Conservation (phyloP, 2,797 vertebrate species). For the Chelon auratus region DNA sequence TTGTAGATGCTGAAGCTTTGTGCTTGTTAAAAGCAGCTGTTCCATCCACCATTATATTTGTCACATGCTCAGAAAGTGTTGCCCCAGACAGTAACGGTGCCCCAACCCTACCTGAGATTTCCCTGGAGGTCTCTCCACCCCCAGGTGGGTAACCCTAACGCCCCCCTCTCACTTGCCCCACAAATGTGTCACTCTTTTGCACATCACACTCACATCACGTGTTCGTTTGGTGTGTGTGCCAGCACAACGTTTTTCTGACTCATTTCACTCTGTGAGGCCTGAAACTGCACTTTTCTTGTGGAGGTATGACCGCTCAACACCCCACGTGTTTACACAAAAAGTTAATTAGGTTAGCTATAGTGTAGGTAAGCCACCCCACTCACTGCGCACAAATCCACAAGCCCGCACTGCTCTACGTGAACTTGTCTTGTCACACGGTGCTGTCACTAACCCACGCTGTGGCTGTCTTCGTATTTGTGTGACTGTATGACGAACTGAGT, state of each 20-base stretch:
- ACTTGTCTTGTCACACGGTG: slow-evolving; percentile 48
- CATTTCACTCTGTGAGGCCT: slow-evolving; percentile 62
- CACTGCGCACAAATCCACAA: slow-evolving; percentile 40
- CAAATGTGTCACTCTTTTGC: slow-evolving; percentile 54
- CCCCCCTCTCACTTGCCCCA: background rate
- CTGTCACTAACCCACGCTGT: slow-evolving; percentile 43
- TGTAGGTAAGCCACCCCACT: slow-evolving; percentile 21
- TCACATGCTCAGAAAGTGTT: slow-evolving; percentile 86
- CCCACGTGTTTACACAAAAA: slow-evolving; percentile 12
- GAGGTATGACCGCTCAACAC: slow-evolving; percentile 53
- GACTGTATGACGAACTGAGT: slow-evolving; percentile 43
- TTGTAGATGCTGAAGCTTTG: slow-evolving; percentile 72
- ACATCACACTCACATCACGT: slow-evolving; percentile 76
- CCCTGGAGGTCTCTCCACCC: slow-evolving; percentile 83
- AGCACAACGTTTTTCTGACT: slow-evolving; percentile 52
- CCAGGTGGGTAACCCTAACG: slow-evolving; percentile 83
- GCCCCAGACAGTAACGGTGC: slow-evolving; percentile 79
- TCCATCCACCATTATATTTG: slow-evolving; percentile 84
- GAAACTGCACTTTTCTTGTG: slow-evolving; percentile 59
- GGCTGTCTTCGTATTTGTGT: slow-evolving; percentile 27
- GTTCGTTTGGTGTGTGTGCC: slow-evolving; percentile 74
- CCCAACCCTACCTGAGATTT: slow-evolving; percentile 80
- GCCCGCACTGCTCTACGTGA: slow-evolving; percentile 44
- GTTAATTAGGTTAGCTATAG: slow-evolving; percentile 17
- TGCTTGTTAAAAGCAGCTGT: slow-evolving; percentile 78